Evolutionary conservation across 2,797 vertebrate genomes (phyloP).

Genomic region (Podarcis siculus): DNA sequence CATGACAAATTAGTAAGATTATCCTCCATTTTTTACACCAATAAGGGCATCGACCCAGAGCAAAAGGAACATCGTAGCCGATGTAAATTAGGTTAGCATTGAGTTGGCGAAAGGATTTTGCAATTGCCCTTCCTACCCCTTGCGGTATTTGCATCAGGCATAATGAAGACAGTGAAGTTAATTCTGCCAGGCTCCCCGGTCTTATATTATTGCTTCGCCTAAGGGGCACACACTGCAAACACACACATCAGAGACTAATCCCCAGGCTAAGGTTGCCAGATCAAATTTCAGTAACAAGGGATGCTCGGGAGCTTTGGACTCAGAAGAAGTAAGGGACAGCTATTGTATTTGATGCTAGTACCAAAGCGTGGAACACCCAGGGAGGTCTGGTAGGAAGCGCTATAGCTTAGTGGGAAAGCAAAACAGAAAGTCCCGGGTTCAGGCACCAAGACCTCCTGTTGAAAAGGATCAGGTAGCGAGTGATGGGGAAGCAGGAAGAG

Average conservation of each 20-base stretch:
- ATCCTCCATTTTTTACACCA: slow-evolving; percentile 32
- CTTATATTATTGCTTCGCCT: slow-evolving; percentile 35
- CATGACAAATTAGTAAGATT: slow-evolving; percentile 8
- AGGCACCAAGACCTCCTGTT: neutral
- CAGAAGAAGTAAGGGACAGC: neutral
- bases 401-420: neutral
- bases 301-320: neutral
- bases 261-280: slow-evolving; percentile 13
- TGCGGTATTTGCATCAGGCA: slow-evolving; percentile 48
- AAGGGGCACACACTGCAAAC: slow-evolving; percentile 21
- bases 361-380: neutral
- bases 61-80: slow-evolving; percentile 43
- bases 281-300: slow-evolving; percentile 26
- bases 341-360: neutral
- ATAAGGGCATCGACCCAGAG: slow-evolving; percentile 35
- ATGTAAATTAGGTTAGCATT: slow-evolving; percentile 53
- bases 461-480: neutral
- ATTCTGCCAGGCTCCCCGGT: slow-evolving; percentile 39
- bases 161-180: slow-evolving; percentile 47
- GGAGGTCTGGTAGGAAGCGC: neutral
- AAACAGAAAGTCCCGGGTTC: neutral
- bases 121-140: slow-evolving; percentile 42
- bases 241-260: neutral
- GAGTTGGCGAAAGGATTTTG: slow-evolving; percentile 26
- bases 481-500: neutral